phyloP scores from a whole-genome alignment of 2,888 invertebrate genomes.

The Xestia rhomboidea region DNA sequence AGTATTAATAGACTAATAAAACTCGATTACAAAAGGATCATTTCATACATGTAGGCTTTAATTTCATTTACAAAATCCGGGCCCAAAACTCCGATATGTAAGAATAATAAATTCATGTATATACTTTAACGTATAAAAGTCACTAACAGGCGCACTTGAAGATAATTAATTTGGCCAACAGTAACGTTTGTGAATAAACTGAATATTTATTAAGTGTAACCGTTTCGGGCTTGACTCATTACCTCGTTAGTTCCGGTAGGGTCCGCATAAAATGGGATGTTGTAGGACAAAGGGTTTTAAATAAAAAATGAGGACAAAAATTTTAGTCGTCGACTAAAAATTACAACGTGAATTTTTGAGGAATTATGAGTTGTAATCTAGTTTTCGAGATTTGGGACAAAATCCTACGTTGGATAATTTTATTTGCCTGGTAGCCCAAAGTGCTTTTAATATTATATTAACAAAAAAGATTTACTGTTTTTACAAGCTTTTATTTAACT shows the following conservation, averaged over 20 bases:
- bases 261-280: not conserved
- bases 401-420: not conserved
- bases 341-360: conserved; percentile 16
- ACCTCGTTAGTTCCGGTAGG: conserved; percentile 48
- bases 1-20: not conserved
- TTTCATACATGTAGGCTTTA: not conserved
- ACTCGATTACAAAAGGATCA: conserved; percentile 11
- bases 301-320: conserved; percentile 12
- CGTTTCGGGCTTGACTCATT: conserved; percentile 58
- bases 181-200: conserved; percentile 50
- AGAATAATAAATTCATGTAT: conserved; percentile 54
- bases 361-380: conserved; percentile 19
- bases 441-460: not conserved
- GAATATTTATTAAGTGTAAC: conserved; percentile 63
- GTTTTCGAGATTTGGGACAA: not conserved
- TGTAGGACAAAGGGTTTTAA: conserved; percentile 39
- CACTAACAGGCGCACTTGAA: conserved; percentile 52
- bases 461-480: not conserved
- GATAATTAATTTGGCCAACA: conserved; percentile 52
- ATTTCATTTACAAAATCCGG: conserved; percentile 27
- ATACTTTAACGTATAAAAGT: conserved; percentile 52
- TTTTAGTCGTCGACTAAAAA: conserved; percentile 7
- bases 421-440: not conserved
- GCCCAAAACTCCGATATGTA: conserved; percentile 15
- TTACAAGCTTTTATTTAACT: not conserved